A percentile compares a stretch with the other conserved stretches of the same genome.
Conservation (phyloP, 2,113 vertebrate species). For the Seriola aureovittata region DNA sequence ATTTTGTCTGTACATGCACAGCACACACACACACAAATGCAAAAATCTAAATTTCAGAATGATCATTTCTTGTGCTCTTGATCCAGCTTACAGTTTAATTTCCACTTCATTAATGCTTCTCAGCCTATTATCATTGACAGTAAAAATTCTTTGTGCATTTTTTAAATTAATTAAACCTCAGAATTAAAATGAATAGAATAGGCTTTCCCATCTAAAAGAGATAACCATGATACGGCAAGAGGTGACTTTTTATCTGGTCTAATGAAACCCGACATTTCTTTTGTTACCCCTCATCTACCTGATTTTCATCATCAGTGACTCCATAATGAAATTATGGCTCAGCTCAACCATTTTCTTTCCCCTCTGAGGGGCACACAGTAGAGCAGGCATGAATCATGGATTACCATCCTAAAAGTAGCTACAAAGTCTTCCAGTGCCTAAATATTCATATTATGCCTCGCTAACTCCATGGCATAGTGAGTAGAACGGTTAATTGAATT, state of each 20-base stretch:
- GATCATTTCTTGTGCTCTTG: background rate
- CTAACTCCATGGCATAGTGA: background rate
- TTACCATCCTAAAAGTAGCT: slow-evolving; percentile 58
- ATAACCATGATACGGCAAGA: slow-evolving; percentile 8
- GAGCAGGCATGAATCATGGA: slow-evolving; percentile 59
- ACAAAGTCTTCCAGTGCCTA: slow-evolving; percentile 11
- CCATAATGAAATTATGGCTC: slow-evolving; percentile 54
- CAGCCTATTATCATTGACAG: background rate
- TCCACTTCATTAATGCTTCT: background rate
- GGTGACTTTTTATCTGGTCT: slow-evolving; percentile 29
- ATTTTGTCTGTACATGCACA: too few species aligned
- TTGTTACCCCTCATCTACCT: slow-evolving; percentile 32
- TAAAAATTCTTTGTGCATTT: background rate
- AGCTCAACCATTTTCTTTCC: slow-evolving; percentile 22
- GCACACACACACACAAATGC: background rate
- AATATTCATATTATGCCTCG: slow-evolving; percentile 27
- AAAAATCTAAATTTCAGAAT: slow-evolving; percentile 13
- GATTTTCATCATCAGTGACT: slow-evolving; percentile 43
- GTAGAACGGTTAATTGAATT: background rate
- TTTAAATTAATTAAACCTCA: slow-evolving; percentile 5
- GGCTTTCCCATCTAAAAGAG: slow-evolving; percentile 20
- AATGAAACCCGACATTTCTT: slow-evolving; percentile 37
- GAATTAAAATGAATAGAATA: slow-evolving; percentile 14
- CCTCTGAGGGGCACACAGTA: slow-evolving; percentile 26
- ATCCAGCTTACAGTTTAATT: background rate